Base-by-base conservation (phyloP, 92 coral and sea anemone genomes). In the Diadumene lineata region DNA sequence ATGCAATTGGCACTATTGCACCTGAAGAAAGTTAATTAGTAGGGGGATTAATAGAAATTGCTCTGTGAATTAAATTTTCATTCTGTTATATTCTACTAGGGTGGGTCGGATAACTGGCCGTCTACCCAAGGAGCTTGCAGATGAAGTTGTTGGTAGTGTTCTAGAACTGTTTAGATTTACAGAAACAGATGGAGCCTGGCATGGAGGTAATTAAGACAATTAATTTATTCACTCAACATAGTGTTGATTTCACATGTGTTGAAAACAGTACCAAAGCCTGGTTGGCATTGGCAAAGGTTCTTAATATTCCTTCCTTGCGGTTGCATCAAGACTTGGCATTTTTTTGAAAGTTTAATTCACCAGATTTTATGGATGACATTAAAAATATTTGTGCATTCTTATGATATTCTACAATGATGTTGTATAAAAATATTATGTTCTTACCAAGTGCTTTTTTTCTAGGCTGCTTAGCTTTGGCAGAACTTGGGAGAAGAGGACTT, bases 121-220 rank as follows among this genome's bases (percentile, higher is more conserved):
- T 43, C 92, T 94, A 16, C 98, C 98, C 17, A 92, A 94, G 76
- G 98, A 91, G 43, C 91, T 94, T 29, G 98, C 98, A 32, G 98
- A 94, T 76, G 97, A 94, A 67, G 92, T 94, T 25, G 97, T 94
- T 50, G 97, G 89, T 53, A 88, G 91, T 56, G 92, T 86, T 21
- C 32, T 94, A 43, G 98, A 91, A 34, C 55, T 88, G n/a, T 94
- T 94, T 82, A 91, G 81, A 80, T 86, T 86, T 50, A 81, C 89
- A 67, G 98, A 94, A 79, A 85, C 94, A 56, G 98, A 94, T 68
- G 85, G 85, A n/a, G 92, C 97, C 23, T 94, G 98, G 98, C 98
- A 94, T 69, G 98, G 98, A 84, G 98, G 98, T 94, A 13, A 29
- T 53, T 4, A 53, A 60, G 19, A 53, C 19, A 13, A 53, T 17